Evolutionary conservation across 1,140 invertebrate species (phyloP), one percentile per base, ranked within the genome.

Genomic region (Drosophila subpulchrella): DNA sequence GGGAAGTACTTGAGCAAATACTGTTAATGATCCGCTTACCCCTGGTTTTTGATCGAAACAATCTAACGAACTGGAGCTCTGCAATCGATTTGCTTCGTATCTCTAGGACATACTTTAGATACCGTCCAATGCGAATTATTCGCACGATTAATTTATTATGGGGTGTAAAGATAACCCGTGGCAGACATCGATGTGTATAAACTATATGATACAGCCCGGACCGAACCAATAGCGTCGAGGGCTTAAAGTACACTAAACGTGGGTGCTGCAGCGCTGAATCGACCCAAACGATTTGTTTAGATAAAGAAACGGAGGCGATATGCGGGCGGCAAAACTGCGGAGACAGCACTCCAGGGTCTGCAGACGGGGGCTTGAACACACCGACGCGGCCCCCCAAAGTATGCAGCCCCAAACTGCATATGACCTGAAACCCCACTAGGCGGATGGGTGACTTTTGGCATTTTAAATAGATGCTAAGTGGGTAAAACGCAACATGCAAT

Each of bases 371-470:
- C 53, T 68, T 58, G 47, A 11, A 44, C 39, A 51, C 56, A 50
- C 51, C 17, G 10, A 15, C 12, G 10, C 24, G 30, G 2, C 36
- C 65, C 79, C 75, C 39, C 50, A 75, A 80, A 66, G 75, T 83
- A 71, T 58, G 67, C 75, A 36, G 42, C 34, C 46, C 57, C n/a
- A 32, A 44, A 17, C 53, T 41, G 53, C 32, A 17, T 30, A 17
- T 61, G 63, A 73, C 70, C 55, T 78, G 82, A 86, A 86, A 86
- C 82, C 83, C 57, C 65, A 79, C 60, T 57, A 30, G 68, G 65
- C 65, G 54, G 51, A 58, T 71, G 55, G 46, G 72, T 81, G 78
- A 78, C 81, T 59, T 83, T 89, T 77, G 73, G 65, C 68, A 66
- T 78, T 81, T 81, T 56, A 62, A 56, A 73, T 53, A 53, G 47